Evolutionary conservation across 2,113 vertebrate species (phyloP), one percentile per base, ranked within the genome.

Genomic region (Haemorhous mexicanus): DNA sequence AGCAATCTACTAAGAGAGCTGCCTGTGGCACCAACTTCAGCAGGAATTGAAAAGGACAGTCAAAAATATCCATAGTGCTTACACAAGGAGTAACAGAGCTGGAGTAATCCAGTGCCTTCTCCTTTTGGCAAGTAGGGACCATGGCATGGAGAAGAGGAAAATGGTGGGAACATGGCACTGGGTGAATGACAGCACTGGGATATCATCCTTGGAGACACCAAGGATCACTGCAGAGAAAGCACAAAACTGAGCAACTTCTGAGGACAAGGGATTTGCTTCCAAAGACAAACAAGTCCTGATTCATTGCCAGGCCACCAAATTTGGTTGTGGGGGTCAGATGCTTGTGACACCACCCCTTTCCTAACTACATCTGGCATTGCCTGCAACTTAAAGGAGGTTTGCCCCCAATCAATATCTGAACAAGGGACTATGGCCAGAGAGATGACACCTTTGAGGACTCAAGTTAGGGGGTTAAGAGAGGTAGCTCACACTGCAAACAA

Each of bases 1-100:
- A 97, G 95, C 97, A 98, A 98, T 98, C 97, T 98, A 91, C 96
- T 96, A 91, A 97, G 96, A 97, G 96, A 96, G 95, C 95, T 92
- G 95, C 97, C 97, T 89, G 93, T 97, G 97, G 95, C 97, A 96
- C 79, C 16, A 6, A 93, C 96, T 97, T 96, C 95, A 95, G 90
- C 93, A 76, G 63, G 88, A 97, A 97, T 97, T 93, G 93, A 95
- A 95, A 97, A 95, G 90, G 93, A 97, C 82, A 95, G 96, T 97
- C 96, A 97, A 97, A 97, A 97, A 97, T 97, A 98, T 79, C 94
- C 94, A 84, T 11, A 78, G 78, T 92, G 96, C 93, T 97, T 97
- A 96, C 95, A 88, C 87, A 94, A 84, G 95, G 96, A 96, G 89
- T 84, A 94, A 96, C 87, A 78, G 62, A 91, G 78, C 75, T 28